phyloP scores from a whole-genome alignment of 1,140 invertebrate species.

The Microplitis demolitor region DNA sequence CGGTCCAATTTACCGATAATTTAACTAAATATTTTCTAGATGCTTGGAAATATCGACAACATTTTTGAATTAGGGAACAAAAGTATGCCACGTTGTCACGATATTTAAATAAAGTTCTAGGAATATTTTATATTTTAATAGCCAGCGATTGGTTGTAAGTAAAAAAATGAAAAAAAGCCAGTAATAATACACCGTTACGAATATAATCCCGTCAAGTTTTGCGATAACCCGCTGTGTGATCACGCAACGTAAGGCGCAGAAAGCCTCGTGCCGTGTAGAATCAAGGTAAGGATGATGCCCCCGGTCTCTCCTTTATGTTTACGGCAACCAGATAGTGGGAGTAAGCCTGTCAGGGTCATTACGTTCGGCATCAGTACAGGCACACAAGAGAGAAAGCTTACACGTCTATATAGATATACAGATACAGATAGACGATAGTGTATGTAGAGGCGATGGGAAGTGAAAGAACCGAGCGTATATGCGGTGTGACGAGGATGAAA shows the following conservation, averaged over 20 bases:
- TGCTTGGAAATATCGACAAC: not conserved
- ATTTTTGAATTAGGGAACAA: too few relatives aligned
- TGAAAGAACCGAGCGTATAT: too few relatives aligned
- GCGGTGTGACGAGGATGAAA: too few relatives aligned
- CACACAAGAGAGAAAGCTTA: slow-evolving; percentile 15
- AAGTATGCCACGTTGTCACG: too few relatives aligned
- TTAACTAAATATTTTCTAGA: not conserved
- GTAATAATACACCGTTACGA: not conserved
- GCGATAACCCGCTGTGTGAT: not conserved
- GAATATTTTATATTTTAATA: not conserved
- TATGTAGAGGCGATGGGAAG: too few relatives aligned
- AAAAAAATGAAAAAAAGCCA: not conserved
- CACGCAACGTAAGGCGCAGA: not conserved
- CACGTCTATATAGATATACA: not conserved
- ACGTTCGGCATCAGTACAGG: slow-evolving; percentile 15
- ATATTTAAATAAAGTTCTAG: too few relatives aligned
- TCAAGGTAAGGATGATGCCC: slow-evolving; percentile 12
- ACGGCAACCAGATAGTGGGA: slow-evolving; percentile 31
- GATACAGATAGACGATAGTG: too few relatives aligned
- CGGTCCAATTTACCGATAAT: too few relatives aligned
- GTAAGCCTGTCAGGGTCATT: slow-evolving; percentile 36
- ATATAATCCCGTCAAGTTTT: slow-evolving; percentile 1
- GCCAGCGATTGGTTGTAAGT: not conserved
- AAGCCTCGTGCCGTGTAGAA: not conserved
- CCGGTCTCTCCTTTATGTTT: not conserved